Evolutionary conservation across 2,888 invertebrate genomes (phyloP), one percentile per base, ranked within the genome.

Genomic region (Papilio protenor): DNA sequence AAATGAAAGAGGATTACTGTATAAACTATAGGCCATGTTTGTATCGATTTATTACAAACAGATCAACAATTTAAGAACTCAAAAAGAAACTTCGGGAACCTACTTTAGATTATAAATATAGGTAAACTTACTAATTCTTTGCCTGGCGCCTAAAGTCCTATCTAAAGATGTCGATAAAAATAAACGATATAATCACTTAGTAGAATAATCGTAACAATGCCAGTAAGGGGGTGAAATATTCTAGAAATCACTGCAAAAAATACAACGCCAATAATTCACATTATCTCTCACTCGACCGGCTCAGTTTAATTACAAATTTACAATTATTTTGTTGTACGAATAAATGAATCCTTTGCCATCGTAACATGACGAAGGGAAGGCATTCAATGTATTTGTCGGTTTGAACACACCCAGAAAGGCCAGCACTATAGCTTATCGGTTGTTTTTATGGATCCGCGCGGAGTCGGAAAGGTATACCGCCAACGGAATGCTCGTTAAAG

Each of bases 401-500:
- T 47, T 49, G 10, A 74, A 61, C 33, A 27, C 11, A 49, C 64
- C n/a, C 3, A 21, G 61, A 66, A 66, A 52, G 27, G 27, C 55
- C 16, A 70, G 23, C 70, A 55, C 70, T 45, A 27, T 16, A 14
- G 16, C 61, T 72, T 72, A 76, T 72, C 73, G 18, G 45, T 66
- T 27, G 55, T 73, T 77, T 61, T 64, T 73, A 77, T 57, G 45
- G 64, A 73, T 27, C 55, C 57, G 27, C 14, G 10, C 61, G 45
- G 18, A 47, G 23, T 55, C 45, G 52, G 64, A 73, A 77, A 77
- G 73, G 73, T 57, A 69, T 27, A 57, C 66, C 66, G 64, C 47
- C 61, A 69, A 57, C 27, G 57, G 77, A 73, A 77, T 66, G 64
- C 55, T 73, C 77, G 66, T 73, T 77, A 66, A 73, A 69, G 45